phyloP scores from a whole-genome alignment of 1,140 invertebrate genomes.

The Zophobas morio region DNA sequence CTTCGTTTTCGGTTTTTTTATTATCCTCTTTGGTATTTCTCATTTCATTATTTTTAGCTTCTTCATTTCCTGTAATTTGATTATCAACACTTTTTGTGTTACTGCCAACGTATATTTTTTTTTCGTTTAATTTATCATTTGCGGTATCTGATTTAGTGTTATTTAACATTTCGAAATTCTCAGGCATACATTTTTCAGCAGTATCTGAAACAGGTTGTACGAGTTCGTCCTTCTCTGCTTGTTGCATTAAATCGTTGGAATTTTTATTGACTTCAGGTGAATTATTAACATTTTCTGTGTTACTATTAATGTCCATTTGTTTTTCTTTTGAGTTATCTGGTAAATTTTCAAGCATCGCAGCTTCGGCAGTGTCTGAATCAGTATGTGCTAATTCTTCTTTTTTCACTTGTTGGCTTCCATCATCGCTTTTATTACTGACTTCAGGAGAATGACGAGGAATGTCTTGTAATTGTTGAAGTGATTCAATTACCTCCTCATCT shows the following conservation, averaged over 20 bases:
- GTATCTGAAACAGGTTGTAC: not conserved
- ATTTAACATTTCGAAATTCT: no score
- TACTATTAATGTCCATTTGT: no score
- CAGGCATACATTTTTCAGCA: no score
- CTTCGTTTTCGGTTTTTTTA: slow-evolving; percentile 35
- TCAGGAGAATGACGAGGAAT: slow-evolving; percentile 16
- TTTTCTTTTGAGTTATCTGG: no score
- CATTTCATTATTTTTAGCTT: slow-evolving; percentile 38
- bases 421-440: not conserved
- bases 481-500: slow-evolving; percentile 20
- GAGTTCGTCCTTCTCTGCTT: not conserved
- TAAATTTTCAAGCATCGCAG: no score
- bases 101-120: not conserved
- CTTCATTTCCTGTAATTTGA: slow-evolving; percentile 19
- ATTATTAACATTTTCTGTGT: no score
- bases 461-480: slow-evolving; percentile 16
- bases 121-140: not conserved
- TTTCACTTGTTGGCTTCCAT: not conserved
- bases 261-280: no score
- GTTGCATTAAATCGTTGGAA: not conserved
- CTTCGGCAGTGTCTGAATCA: no score
- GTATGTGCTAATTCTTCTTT: no score
- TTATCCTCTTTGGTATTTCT: slow-evolving; percentile 30
- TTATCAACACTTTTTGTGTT: slow-evolving; percentile 29
- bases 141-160: not conserved